Evolutionary conservation across 2,797 vertebrate genomes (phyloP).

Genomic region (Acanthornis magna): DNA sequence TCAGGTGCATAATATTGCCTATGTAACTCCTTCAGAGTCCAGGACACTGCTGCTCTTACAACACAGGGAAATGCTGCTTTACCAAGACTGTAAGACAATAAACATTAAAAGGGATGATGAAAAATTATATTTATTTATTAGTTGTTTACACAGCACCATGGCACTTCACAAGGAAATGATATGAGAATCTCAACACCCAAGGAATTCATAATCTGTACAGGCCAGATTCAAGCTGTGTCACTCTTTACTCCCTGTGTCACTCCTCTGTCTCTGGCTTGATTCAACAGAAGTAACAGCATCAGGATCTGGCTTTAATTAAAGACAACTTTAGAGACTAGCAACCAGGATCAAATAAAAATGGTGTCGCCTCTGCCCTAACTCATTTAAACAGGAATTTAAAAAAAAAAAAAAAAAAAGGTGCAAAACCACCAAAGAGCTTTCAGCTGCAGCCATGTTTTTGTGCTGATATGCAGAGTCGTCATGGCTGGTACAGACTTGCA

Average conservation of each 20-base stretch:
- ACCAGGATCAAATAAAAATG: neutral
- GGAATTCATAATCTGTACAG: neutral
- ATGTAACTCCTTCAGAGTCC: neutral
- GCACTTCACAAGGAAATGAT: neutral
- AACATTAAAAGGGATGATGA: neutral
- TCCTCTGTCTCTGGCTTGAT: neutral
- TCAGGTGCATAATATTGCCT: constrained; percentile 49
- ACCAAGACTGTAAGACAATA: neutral
- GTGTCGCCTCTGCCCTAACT: neutral
- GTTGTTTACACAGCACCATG: neutral
- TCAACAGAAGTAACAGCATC: neutral
- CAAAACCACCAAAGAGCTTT: neutral
- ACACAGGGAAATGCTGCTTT: neutral
- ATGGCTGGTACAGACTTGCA: neutral
- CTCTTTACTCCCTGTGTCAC: neutral
- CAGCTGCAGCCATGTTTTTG: neutral
- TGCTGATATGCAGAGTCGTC: neutral
- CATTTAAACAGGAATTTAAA: neutral
- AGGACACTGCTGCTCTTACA: neutral
- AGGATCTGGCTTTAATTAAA: constrained; percentile 31
- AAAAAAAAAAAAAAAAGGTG: neutral
- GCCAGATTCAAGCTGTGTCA: neutral
- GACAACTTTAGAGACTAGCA: neutral
- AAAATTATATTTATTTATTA: neutral
- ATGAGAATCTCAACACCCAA: neutral